Evolutionary conservation across 2,797 vertebrate species (phyloP), one percentile per base, ranked within the genome.

Genomic region (Argyrosomus regius): DNA sequence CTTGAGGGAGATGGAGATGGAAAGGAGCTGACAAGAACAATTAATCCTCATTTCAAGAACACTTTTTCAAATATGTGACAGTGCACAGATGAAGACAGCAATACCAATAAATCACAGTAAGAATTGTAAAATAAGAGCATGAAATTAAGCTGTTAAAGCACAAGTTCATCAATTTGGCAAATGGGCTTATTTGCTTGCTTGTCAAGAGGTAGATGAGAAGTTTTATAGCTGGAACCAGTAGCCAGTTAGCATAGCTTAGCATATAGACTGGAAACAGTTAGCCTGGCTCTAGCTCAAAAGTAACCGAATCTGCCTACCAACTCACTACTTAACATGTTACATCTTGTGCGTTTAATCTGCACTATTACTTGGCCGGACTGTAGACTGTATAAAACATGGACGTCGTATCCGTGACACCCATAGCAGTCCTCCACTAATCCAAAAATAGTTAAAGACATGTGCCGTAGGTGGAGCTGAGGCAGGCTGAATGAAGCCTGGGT

Each of bases 61-160:
- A 16, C 6, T 26, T 63, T 17, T 31, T 69, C n/a, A 69, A 52
- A 75, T 22, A 5, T 4, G 5, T 70, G 62, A 75, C 58, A 6
- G 13, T 52, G 49, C 52, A 74, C 75, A 85, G 63, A 77, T 79
- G 73, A 81, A 41, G 63, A 81, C 78, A 84, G 63, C 28, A 24
- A 52, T 45, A 75, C 24, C 3, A 60, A 57, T 65, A 63, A 39
- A 63, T 50, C 12, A 28, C 8, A 49, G 24, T 41, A 6, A 31
- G 6, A 70, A 50, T n/a, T 7, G 8, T 39, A 7, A 58, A 72
- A 28, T 14, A 56, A 66, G 28, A 46, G 39, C 26, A 28, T 71
- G 1, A 58, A 69, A 50, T 54, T 13, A 50, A 60, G 17, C 41
- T 2, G n/a, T 48, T 76, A 18, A 24, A 74, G 5, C 8, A 63